Base-by-base conservation (phyloP, 37 sponge, comb jelly and placozoan genomes). In the Axinella damicornis region DNA sequence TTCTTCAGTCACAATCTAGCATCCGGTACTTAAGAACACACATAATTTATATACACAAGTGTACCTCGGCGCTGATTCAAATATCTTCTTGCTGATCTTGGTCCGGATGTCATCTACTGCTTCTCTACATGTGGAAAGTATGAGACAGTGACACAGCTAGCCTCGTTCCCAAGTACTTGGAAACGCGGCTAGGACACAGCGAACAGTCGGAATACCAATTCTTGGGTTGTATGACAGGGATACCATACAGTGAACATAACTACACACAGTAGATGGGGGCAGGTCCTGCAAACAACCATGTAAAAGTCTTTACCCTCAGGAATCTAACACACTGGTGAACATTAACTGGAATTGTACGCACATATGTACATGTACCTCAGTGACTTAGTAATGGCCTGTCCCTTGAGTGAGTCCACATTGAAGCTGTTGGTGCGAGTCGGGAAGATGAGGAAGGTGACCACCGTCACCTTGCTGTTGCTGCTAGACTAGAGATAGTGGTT, bases 401-500 rank as follows among this genome's bases (percentile, higher is more conserved):
- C 93, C 76, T 95, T 96, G 30, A 98, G 85, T 28, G 93, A 89
- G 71, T 94, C 99, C 37, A 98, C 95, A 57, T 98, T 98, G 85
- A 94, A 98, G 77, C 93, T 89, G 90, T 91, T 98, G 36, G 97
- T 98, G 54, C 60, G 67, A 28, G 97, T 88, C 21, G 99, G 99
- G 83, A 98, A 95, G 72, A 98, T 96, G 68, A 98, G 90, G 91
- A 98, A 98, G 34, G 99, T 97, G 13, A 96, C 83, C 27, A 94
- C 94, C 9, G 98, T 97, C 37, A 80, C 63, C 16, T 89, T 87
- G 37, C 90, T 86, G 38, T 76, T n/a, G n/a, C n/a, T 57, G 32
- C 69, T 73, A 16, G 87, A 76, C 92, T 94, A 94, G 74, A 98
- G 83, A 46, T 71, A 90, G 87, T 98, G 96, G 71, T 98, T 98